Conservation (phyloP, 92 coral and sea anemone genomes). For the Bergia puertoricense region DNA sequence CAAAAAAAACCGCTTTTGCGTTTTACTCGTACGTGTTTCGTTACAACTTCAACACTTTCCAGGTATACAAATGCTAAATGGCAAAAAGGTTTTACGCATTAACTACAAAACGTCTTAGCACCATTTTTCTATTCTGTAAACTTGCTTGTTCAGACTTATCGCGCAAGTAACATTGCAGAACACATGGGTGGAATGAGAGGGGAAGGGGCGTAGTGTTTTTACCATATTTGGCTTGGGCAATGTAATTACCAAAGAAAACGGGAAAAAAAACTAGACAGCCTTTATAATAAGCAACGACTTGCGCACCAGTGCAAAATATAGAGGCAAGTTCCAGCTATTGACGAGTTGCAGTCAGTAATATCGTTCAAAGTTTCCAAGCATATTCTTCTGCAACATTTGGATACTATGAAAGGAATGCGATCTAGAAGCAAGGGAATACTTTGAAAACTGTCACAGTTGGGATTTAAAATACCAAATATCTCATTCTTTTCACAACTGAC, state of each 20-base stretch:
- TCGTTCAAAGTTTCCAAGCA: background rate
- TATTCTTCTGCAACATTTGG: background rate
- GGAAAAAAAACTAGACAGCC: no score
- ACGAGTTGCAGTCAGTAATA: no score
- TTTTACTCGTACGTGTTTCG: background rate
- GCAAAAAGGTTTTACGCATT: background rate
- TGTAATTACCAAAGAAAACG: no score
- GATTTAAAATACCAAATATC: background rate
- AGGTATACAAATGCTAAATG: no score
- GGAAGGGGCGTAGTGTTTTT: no score
- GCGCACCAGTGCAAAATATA: background rate
- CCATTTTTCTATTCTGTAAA: no score
- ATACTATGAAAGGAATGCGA: background rate
- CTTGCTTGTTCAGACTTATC: background rate
- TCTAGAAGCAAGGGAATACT: background rate
- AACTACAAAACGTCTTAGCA: background rate
- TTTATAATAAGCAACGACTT: background rate
- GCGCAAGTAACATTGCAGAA: background rate
- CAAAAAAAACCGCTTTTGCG: no score
- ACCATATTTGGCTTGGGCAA: no score
- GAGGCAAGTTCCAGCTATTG: background rate
- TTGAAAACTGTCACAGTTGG: background rate
- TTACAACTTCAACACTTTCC: background rate
- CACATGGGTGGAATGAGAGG: no score
- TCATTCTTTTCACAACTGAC: background rate